phyloP scores from a whole-genome alignment of 2,888 invertebrate genomes.

The Litoditis marina region DNA sequence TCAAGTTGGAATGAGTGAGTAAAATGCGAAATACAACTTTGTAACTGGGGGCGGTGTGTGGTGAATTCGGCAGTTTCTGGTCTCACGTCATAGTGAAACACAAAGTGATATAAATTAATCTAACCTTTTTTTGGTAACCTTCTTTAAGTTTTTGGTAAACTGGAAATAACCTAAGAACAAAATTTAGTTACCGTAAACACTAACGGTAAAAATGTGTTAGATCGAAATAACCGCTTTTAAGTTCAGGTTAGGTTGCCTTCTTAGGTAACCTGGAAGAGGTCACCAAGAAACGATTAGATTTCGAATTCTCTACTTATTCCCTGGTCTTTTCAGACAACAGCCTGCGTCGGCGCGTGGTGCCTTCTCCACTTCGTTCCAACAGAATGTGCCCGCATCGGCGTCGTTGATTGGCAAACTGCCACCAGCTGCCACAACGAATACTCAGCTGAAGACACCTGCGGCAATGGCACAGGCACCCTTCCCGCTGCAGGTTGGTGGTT shows the following conservation, averaged over 20 bases:
- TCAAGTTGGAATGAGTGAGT: slow-evolving; percentile 10
- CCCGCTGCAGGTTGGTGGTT: slow-evolving; percentile 10
- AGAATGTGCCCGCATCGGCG: slow-evolving; percentile 13
- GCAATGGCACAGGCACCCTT: slow-evolving; percentile 4
- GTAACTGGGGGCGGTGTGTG: no score
- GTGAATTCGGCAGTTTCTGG: neutral
- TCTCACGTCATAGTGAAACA: no score
- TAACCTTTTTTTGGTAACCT: no score
- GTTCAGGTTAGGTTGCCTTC: no score
- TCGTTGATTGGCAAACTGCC: slow-evolving; percentile 13
- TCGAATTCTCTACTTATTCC: no score
- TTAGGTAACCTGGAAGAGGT: no score
- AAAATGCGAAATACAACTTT: neutral
- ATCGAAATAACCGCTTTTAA: no score
- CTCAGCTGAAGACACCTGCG: slow-evolving; percentile 12
- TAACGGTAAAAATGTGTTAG: neutral
- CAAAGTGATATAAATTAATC: no score
- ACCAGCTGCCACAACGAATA: neutral
- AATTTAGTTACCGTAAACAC: neutral
- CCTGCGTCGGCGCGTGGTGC: slow-evolving; percentile 13
- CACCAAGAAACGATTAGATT: no score
- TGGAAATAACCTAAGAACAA: no score
- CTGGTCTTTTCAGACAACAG: no score
- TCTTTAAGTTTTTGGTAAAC: no score
- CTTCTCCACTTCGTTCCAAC: slow-evolving; percentile 6